phyloP scores from a whole-genome alignment of 2,113 vertebrate species.

The Scatophagus argus region DNA sequence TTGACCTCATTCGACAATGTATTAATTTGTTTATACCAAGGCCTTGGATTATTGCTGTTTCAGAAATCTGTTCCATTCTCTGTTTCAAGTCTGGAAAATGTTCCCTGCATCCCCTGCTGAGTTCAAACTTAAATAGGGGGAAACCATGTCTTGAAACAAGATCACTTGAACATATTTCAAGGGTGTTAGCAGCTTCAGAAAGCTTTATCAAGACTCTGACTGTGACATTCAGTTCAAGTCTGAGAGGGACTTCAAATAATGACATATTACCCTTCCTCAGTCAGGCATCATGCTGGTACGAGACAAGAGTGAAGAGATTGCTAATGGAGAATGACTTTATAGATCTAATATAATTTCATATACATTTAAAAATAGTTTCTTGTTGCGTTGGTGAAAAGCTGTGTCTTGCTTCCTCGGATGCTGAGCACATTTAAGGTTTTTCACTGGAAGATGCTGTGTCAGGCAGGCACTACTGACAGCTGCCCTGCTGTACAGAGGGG shows the following conservation, averaged over 20 bases:
- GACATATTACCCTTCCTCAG: slow-evolving; percentile 51
- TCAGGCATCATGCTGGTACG: slow-evolving; percentile 55
- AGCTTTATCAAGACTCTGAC: slow-evolving; percentile 61
- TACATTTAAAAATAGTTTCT: slow-evolving; percentile 53
- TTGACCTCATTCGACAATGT: slow-evolving; percentile 39
- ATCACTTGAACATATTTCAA: slow-evolving; percentile 64
- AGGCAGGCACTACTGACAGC: slow-evolving; percentile 64
- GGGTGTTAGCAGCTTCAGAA: slow-evolving; percentile 58
- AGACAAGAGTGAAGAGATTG: slow-evolving; percentile 31
- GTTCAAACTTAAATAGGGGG: slow-evolving; percentile 48
- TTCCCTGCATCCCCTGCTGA: slow-evolving; percentile 24
- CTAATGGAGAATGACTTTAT: slow-evolving; percentile 59
- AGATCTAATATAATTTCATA: slow-evolving; percentile 53
- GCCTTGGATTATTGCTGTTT: slow-evolving; percentile 30
- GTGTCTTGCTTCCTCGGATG: slow-evolving; percentile 8
- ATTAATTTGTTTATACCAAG: slow-evolving; percentile 51
- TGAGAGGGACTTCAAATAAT: slow-evolving; percentile 64
- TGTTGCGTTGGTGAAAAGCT: slow-evolving; percentile 42
- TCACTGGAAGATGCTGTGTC: slow-evolving; percentile 27
- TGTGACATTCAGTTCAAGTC: slow-evolving; percentile 66
- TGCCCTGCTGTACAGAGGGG: slow-evolving; percentile 54
- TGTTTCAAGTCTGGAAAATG: slow-evolving; percentile 52
- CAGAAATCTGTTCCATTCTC: slow-evolving; percentile 36
- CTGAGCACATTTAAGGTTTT: slow-evolving; percentile 28
- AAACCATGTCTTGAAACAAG: slow-evolving; percentile 55